Evolutionary conservation across 1,140 invertebrate genomes (phyloP).

Genomic region (Bombus confusus): DNA sequence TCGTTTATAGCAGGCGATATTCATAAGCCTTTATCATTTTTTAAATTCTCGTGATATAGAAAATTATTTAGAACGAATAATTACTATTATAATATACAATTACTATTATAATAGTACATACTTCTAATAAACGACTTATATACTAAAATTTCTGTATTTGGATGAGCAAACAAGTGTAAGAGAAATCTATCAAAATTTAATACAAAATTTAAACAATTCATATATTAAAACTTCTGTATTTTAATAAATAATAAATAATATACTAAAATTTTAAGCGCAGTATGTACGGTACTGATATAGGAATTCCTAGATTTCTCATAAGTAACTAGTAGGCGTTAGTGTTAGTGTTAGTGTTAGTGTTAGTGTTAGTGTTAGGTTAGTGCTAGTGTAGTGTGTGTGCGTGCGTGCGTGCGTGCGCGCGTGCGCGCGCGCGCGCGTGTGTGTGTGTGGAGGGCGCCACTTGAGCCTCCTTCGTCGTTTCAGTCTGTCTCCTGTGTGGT

Average conservation of each 20-base stretch:
- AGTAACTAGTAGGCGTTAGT: background rate
- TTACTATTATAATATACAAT: background rate
- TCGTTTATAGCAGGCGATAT: background rate
- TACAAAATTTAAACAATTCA: background rate
- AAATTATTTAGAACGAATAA: background rate
- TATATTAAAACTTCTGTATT: background rate
- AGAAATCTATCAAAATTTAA: background rate
- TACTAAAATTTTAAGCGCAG: background rate
- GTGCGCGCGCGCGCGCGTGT: too few relatives aligned
- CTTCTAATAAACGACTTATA: background rate
- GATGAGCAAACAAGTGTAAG: too few relatives aligned
- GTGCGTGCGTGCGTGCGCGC: too few relatives aligned
- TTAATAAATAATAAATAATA: background rate
- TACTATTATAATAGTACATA: too few relatives aligned
- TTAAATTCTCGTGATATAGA: background rate
- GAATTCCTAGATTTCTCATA: background rate
- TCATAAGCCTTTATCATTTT: background rate
- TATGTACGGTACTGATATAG: background rate
- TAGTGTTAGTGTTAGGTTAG: too few relatives aligned
- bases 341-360: too few relatives aligned
- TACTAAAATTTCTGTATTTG: background rate
- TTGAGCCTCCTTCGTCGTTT: conserved; percentile 14
- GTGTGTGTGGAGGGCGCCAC: conserved; percentile 8
- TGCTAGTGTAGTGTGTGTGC: too few relatives aligned
- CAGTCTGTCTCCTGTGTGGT: background rate